These are phyloP conservation scores for Phacellophora camtschatica DNA, from an alignment of 30 jellyfish, hydroid and myxozoan species.

Conservation along the genomic window DNA sequence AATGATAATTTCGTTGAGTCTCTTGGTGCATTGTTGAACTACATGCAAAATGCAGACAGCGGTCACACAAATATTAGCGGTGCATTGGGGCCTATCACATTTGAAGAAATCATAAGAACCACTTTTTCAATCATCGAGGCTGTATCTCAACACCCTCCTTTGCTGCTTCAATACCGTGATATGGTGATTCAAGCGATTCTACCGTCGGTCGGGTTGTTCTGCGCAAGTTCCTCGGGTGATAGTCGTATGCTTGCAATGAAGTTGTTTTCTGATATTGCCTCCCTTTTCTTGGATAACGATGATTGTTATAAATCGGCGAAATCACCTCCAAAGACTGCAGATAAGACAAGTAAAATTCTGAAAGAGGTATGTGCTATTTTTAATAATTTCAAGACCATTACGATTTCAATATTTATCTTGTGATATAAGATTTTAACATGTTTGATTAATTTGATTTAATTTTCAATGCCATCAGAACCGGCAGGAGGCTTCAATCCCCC, in stretches of 20 bases:
- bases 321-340: conserved; percentile 5
- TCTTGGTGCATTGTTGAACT: conserved; percentile 46
- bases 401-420: too few relatives aligned
- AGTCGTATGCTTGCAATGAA: conserved; percentile 71
- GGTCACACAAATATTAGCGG: conserved; percentile 75
- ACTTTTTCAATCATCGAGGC: conserved; percentile 90
- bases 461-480: too few relatives aligned
- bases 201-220: conserved; percentile 73
- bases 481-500: too few relatives aligned
- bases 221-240: conserved; percentile 67
- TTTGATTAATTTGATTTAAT: too few relatives aligned
- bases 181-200: conserved; percentile 32
- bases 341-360: not conserved
- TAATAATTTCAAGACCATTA: too few relatives aligned
- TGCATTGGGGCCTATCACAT: conserved; percentile 11
- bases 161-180: conserved; percentile 59
- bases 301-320: conserved; percentile 57
- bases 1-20: conserved; percentile 50
- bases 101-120: conserved; percentile 60
- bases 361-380: conserved; percentile 36
- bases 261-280: conserved; percentile 69
- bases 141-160: conserved; percentile 83
- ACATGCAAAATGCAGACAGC: conserved; percentile 41
- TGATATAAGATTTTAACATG: too few relatives aligned
- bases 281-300: conserved; percentile 74